Base-by-base conservation (phyloP, 2,797 vertebrate species). In the Semaprochilodus insignis region DNA sequence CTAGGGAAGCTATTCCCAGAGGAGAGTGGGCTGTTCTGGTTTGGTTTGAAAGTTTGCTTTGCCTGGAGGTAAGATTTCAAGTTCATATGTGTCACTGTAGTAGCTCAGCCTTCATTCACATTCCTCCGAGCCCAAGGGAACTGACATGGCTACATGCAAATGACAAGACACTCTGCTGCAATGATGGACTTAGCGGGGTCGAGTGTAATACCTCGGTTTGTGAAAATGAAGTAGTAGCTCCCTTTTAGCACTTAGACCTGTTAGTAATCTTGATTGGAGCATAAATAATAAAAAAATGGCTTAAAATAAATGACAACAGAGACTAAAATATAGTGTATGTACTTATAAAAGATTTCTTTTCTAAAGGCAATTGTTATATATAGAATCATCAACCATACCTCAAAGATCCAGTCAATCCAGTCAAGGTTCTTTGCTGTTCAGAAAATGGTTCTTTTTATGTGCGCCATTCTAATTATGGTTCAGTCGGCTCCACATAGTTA, bases 51-150 rank as follows among this genome's bases (percentile, higher is more conserved):
- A 82, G 83, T 81, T 72, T 78, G 17, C 34, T 76, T 23, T 6
- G 71, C 81, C 78, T 80, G 8, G 59, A 83, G 85, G 78, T 76
- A 66, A 72, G 77, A 81, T 78, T 83, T 67, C 44, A n/a, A 76
- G 77, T 69, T 81, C 51, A 78, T 72, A 70, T 74, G 59, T 85
- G 81, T 81, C 70, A 82, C 65, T 69, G 83, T 55, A 55, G 44
- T 67, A 74, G 66, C 77, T 77, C 52, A 76, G 82, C 73, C 67
- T n/a, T 80, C 76, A 82, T 82, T 85, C 77, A 57, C 72, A 78
- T 80, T 55, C 16, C 78, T 48, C 65, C 51, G 70, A 81, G 77
- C 65, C 25, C 27, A 55, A 59, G n/a, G 54, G 31, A 21, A 40
- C 16, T 8, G 65, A 67, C 59, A 66, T 85, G 40, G 72, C 74